Percentiles rank a stretch among this genome's conserved stretches.
Evolutionary conservation across 2,797 vertebrate genomes (phyloP).

Genomic region (Yasuhikotakia modesta): DNA sequence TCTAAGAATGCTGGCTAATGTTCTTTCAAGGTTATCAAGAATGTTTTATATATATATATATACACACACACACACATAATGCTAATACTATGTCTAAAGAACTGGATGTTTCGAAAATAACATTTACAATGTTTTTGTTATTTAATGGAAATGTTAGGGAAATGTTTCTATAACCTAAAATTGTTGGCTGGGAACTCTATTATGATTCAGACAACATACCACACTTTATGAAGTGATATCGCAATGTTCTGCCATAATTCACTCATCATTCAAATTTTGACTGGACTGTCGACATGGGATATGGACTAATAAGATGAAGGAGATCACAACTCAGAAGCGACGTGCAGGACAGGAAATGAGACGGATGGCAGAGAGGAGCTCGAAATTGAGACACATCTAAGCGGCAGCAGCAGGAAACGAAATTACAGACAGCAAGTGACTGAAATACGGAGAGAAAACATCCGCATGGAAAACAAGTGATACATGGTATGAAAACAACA

Average conservation of each 20-base stretch:
- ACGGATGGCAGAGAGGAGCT: slow-evolving; percentile 34
- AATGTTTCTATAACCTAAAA: too few relatives aligned
- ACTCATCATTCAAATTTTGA: slow-evolving; percentile 51
- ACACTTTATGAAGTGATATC: slow-evolving; percentile 43
- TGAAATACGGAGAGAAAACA: slow-evolving; percentile 28
- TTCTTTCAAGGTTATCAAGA: too few relatives aligned
- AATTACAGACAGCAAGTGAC: slow-evolving; percentile 16
- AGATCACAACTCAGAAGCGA: slow-evolving; percentile 51
- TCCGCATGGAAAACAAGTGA: slow-evolving; percentile 35
- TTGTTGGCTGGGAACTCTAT: not conserved
- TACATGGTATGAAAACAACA: slow-evolving; percentile 36
- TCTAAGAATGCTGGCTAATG: too few relatives aligned
- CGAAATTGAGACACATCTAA: slow-evolving; percentile 45
- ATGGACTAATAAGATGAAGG: slow-evolving; percentile 53
- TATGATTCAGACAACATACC: slow-evolving; percentile 46
- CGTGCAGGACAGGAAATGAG: slow-evolving; percentile 48
- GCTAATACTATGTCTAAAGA: too few relatives aligned
- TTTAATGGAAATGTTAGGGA: too few relatives aligned
- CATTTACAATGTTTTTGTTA: too few relatives aligned
- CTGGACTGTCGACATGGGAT: slow-evolving; percentile 38
- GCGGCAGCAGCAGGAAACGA: slow-evolving; percentile 3
- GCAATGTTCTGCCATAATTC: slow-evolving; percentile 52
- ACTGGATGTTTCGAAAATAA: too few relatives aligned
- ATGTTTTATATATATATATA: too few relatives aligned
- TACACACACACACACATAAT: too few relatives aligned